A percentile compares a stretch with the other conserved stretches of the same genome.
phyloP scores from a whole-genome alignment of 1,140 invertebrate species.

The Drusus annulatus region DNA sequence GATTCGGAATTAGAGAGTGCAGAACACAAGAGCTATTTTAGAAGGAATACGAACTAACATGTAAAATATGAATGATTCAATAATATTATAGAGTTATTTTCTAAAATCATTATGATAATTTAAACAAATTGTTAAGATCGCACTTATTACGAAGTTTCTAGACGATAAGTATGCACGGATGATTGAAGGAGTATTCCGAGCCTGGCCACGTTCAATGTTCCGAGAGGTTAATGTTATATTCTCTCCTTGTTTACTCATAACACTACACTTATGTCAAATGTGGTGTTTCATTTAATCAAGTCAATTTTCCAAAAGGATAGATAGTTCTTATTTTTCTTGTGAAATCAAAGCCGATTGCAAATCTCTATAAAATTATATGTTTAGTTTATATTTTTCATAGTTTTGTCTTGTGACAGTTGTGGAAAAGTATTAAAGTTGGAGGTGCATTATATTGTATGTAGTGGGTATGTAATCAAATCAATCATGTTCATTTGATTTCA shows the following conservation, averaged over 20 bases:
- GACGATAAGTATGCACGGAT: constrained; percentile 51
- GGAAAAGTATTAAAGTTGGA: constrained; percentile 21
- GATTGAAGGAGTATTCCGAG: constrained; percentile 49
- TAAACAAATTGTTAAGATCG: constrained; percentile 55
- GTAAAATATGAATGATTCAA: neutral
- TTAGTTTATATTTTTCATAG: constrained; percentile 17
- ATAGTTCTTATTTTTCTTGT: no score
- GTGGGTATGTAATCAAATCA: neutral
- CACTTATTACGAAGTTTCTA: constrained; percentile 53
- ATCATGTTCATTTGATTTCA: constrained; percentile 1
- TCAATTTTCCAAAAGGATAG: no score
- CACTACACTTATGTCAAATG: neutral
- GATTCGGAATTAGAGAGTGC: constrained; percentile 30
- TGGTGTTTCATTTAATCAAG: no score
- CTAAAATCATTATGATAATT: constrained; percentile 37
- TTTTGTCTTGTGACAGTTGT: constrained; percentile 24
- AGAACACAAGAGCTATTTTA: constrained; percentile 45
- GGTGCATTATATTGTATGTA: constrained; percentile 2
- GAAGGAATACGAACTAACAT: constrained; percentile 24
- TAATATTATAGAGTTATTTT: constrained; percentile 38
- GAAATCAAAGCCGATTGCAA: no score
- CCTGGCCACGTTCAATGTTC: constrained; percentile 41
- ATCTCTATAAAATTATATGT: neutral
- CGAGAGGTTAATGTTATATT: constrained; percentile 15
- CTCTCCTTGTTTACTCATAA: neutral